Evolutionary conservation across 2,113 vertebrate species (phyloP).

Genomic region (Glaucomys volans): DNA sequence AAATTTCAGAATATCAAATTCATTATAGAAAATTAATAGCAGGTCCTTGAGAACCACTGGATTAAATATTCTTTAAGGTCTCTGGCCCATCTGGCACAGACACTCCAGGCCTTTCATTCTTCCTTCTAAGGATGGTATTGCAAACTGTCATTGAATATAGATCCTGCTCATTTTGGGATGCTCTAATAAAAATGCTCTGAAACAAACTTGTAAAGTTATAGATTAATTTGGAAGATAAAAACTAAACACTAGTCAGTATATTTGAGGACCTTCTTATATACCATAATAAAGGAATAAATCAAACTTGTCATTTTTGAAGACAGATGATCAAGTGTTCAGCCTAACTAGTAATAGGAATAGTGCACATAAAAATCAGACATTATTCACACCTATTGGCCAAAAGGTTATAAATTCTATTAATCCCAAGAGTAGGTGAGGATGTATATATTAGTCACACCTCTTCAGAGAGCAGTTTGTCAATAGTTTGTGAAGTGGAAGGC

Average conservation of each 20-base stretch:
- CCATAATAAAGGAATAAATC: constrained; percentile 25
- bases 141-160: not conserved
- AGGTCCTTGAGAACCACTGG: constrained; percentile 2
- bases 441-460: not conserved
- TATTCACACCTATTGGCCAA: constrained; percentile 20
- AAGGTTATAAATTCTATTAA: not conserved
- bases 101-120: not conserved
- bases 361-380: constrained; percentile 43
- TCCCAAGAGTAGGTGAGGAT: not conserved
- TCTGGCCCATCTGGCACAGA: not conserved
- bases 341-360: not conserved
- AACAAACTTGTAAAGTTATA: constrained; percentile 3
- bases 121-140: not conserved
- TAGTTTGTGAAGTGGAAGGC: not conserved
- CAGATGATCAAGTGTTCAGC: not conserved
- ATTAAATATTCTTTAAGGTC: not conserved
- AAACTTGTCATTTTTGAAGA: constrained; percentile 38
- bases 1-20: constrained; percentile 2
- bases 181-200: constrained; percentile 15
- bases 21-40: constrained; percentile 25
- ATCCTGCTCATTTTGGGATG: not conserved
- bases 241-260: not conserved
- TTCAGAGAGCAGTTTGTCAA: not conserved
- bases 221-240: constrained; percentile 48
- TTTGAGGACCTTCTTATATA: constrained; percentile 52